Evolutionary conservation across 1,140 invertebrate genomes (phyloP), one percentile per base, ranked within the genome.

Genomic region (Pseudomyrmex pallidus): DNA sequence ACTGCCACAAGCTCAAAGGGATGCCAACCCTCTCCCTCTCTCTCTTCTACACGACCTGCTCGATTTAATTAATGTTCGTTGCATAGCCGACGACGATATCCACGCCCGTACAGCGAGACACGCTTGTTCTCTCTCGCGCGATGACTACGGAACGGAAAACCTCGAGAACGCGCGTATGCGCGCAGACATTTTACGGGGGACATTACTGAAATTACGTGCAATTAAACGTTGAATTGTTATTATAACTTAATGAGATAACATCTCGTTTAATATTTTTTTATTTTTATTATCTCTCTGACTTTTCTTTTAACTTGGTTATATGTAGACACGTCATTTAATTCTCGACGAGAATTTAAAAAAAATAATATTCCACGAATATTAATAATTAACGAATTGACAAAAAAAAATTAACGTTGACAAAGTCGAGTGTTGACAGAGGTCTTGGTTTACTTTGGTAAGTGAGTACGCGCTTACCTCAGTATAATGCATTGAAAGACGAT

Each of bases 51-150:
- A 84, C 59, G 57, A 87, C 64, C 67, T 76, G 74, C 73, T 74
- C 87, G 87, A 90, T 90, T 90, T 90, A 90, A 90, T 90, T 90
- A 90, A 88, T 88, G 83, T 85, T 88, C 78, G 76, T 48, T 72
- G 68, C 84, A 67, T 82, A 82, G 63, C 57, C 50, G 46, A 63
- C 44, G 50, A 35, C 61, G 56, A 25, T 22, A 64, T 20, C 82
- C 82, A 22, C 73, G 64, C 44, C 35, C 50, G 2, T 35, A 50
- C n/a, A 70, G 20, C 54, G 82, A 76, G 83, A 73, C 87, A 88
- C 63, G 74, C 83, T 88, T 74, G 59, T 74, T 77, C 74, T 67
- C 76, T 44, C 59, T n/a, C 54, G 84, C 46, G 62, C 48, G 70
- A 64, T 87, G 48, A 52, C 72, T 74, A 74, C 50, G 74, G 44